Percentiles rank a stretch among this genome's conserved stretches.
These are phyloP conservation scores for Macrophya annulata DNA, from an alignment of 2,888 invertebrate species.

Conservation along the genomic window DNA sequence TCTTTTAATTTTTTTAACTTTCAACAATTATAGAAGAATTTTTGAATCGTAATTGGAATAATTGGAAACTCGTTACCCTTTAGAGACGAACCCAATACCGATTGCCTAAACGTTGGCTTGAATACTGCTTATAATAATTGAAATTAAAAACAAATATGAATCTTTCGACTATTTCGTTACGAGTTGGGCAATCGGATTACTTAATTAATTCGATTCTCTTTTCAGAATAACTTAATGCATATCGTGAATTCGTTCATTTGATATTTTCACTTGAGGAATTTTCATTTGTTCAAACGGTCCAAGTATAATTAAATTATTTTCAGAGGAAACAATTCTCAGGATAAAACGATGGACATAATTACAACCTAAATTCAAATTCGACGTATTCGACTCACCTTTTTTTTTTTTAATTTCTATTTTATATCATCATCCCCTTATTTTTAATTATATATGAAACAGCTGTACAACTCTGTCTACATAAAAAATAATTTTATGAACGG, in stretches of 20 bases:
- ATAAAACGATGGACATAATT: not conserved
- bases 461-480: not conserved
- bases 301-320: not conserved
- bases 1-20: not conserved
- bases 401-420: not conserved
- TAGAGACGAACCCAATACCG: no score
- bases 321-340: not conserved
- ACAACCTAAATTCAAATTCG: not conserved
- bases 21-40: not conserved
- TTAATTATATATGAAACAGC: not conserved
- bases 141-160: not conserved
- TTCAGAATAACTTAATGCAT: not conserved
- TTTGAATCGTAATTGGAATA: not conserved
- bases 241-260: not conserved
- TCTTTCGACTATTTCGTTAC: not conserved
- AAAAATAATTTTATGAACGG: not conserved
- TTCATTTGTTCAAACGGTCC: not conserved
- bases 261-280: not conserved
- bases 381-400: not conserved
- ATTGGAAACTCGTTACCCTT: constrained; percentile 1
- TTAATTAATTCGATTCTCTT: not conserved
- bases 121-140: not conserved
- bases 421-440: not conserved
- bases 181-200: not conserved
- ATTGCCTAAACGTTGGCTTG: not conserved